phyloP scores from a whole-genome alignment of 2,888 invertebrate genomes.

The Trisateles emortualis region DNA sequence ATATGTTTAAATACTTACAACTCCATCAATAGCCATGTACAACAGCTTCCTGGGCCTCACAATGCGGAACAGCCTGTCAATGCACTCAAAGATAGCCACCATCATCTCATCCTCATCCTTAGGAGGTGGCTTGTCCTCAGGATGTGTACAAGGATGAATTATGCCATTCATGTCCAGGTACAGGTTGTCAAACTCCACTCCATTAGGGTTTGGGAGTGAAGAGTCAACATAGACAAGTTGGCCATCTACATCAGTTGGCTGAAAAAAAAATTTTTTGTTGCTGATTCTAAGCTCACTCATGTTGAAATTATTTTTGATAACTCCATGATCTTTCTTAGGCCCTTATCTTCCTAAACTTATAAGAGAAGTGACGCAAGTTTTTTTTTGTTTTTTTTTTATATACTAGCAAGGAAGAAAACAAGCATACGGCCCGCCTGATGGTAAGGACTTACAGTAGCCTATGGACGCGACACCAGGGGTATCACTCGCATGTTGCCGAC shows the following conservation, averaged over 20 bases:
- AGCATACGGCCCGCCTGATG: no score
- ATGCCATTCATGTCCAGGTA: slow-evolving; percentile 99
- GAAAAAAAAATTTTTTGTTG: slow-evolving; percentile 53
- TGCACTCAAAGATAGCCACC: slow-evolving; percentile 99
- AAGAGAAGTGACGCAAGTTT: no score
- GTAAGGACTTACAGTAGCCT: no score
- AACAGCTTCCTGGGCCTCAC: slow-evolving; percentile 96
- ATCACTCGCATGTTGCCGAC: no score
- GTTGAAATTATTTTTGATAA: no score
- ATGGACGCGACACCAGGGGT: no score
- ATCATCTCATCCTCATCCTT: slow-evolving; percentile 99
- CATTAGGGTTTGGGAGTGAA: slow-evolving; percentile 97
- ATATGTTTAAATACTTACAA: slow-evolving; percentile 85
- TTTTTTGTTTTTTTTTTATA: no score
- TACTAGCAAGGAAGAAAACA: no score
- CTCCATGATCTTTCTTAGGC: no score
- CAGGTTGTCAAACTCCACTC: slow-evolving; percentile 98
- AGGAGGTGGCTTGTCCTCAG: slow-evolving; percentile 98
- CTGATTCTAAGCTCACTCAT: no score
- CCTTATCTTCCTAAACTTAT: no score
- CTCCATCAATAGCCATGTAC: slow-evolving; percentile 99
- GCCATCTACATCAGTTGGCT: slow-evolving; percentile 93
- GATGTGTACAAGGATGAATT: slow-evolving; percentile 99
- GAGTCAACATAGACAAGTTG: slow-evolving; percentile 92
- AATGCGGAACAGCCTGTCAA: slow-evolving; percentile 97